A percentile compares a stretch with the other conserved stretches of the same genome.
Evolutionary conservation across 2,113 vertebrate genomes (phyloP).

Genomic region (Pollimyrus isidori): DNA sequence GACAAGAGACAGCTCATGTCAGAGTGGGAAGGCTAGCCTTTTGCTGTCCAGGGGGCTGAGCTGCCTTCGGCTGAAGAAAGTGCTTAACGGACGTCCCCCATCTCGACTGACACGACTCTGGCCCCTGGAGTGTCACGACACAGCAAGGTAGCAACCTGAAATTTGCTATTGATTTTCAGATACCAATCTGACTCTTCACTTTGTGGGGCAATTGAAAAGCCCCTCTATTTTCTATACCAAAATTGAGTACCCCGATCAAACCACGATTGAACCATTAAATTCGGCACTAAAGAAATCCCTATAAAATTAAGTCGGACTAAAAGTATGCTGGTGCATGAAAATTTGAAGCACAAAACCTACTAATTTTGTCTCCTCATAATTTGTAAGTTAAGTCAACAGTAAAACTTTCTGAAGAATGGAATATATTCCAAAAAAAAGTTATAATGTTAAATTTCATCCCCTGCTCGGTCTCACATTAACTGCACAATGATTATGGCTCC

Average conservation of each 20-base stretch:
- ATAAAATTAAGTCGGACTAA: background rate
- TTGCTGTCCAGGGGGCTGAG: background rate
- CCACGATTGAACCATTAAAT: slow-evolving; percentile 5
- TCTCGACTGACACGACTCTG: background rate
- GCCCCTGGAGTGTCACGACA: background rate
- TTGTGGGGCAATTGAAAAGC: slow-evolving; percentile 13
- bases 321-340: background rate
- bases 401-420: background rate
- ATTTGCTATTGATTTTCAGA: slow-evolving; percentile 13
- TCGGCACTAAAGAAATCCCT: background rate
- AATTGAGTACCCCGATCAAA: slow-evolving; percentile 7
- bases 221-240: background rate
- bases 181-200: slow-evolving; percentile 5
- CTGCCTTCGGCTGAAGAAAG: background rate
- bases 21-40: background rate
- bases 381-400: background rate
- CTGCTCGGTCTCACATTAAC: background rate
- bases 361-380: background rate
- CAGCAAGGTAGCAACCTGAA: background rate
- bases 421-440: background rate
- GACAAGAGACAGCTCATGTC: background rate
- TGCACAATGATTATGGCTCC: background rate
- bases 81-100: background rate
- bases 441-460: background rate
- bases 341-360: background rate